Evolutionary conservation across 2,113 vertebrate genomes (phyloP), one percentile per base, ranked within the genome.

Genomic region (Thryonomys swinderianus): DNA sequence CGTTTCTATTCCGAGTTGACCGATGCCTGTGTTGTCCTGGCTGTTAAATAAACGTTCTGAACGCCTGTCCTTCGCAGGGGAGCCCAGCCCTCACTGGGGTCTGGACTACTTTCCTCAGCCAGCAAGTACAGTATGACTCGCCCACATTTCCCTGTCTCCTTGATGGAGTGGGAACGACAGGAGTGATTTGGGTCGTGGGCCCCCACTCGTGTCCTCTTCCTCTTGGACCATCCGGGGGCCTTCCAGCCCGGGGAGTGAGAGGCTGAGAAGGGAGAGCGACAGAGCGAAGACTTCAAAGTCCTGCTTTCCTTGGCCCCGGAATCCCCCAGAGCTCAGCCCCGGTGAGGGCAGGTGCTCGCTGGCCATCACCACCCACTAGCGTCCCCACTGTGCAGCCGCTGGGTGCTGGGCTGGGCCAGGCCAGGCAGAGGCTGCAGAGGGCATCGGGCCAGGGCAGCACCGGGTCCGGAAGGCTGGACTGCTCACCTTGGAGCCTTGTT

Each of bases 81-180:
- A 61, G 51, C 6, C 32, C 37, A 42, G 48, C 74, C 82, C 85
- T 87, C 74, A 32, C 1, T 8, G 48, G 74, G 32, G 40, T 51
- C 45, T 84, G 57, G 53, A 10, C 59, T 48, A 2, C 12, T 5
- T 34, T 40, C 34, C 73, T 57, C 76, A 74, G 78, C 45, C 82
- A 45, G 51, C 67, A 84, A 55, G 53, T 42, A 55, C 73, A 53
- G 16, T 17, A n/a, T 3, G 34, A 59, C 17, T 67, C 59, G 18
- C 55, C 45, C 37, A n/a, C 3, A 10, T 45, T 59, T 37, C 61
- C 64, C 59, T 64, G 0, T 67, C 45, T 53, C 51, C 42, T 76
- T 62, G 84, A 69, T 34, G 73, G 13, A 79, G 69, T 42, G 90
- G 83, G 81, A 84, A 90, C n/a, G 74, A 78, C 76, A 93, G 94